These are phyloP conservation scores for Typhlichthys eigenmanni DNA, from an alignment of 2,797 vertebrate species.

Conservation along the genomic window DNA sequence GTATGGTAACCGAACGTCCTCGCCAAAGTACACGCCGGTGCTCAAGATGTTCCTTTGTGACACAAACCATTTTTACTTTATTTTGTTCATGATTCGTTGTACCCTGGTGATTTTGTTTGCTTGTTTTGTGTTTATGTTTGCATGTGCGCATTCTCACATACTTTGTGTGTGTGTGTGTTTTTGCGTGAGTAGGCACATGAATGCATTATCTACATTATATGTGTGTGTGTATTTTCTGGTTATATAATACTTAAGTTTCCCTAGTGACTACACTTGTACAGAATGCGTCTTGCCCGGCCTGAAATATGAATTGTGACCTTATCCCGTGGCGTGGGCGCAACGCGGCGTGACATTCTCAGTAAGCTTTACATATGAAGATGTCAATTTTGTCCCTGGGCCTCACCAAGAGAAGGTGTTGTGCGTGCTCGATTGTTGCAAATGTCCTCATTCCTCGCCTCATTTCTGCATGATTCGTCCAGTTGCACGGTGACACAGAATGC, in stretches of 20 bases:
- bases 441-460: not conserved
- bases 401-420: not conserved
- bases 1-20: slow-evolving; percentile 62
- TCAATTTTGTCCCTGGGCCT: not conserved
- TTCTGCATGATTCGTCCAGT: slow-evolving; percentile 35
- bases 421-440: not conserved
- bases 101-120: not conserved
- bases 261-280: too few relatives aligned
- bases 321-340: slow-evolving; percentile 10
- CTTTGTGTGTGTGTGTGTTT: not conserved
- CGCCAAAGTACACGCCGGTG: not conserved
- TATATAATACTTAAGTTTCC: too few relatives aligned
- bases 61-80: not conserved
- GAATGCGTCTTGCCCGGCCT: slow-evolving; percentile 8
- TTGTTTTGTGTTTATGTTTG: not conserved
- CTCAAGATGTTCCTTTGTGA: not conserved
- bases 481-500: not conserved
- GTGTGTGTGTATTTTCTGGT: not conserved
- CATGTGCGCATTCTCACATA: not conserved
- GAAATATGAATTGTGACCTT: slow-evolving; percentile 12
- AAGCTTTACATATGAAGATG: slow-evolving; percentile 22
- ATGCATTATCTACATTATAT: not conserved
- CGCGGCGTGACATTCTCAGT: slow-evolving; percentile 1
- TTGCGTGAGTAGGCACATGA: not conserved
- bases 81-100: not conserved